Conservation (phyloP, 2,797 vertebrate genomes). For the Huso huso region DNA sequence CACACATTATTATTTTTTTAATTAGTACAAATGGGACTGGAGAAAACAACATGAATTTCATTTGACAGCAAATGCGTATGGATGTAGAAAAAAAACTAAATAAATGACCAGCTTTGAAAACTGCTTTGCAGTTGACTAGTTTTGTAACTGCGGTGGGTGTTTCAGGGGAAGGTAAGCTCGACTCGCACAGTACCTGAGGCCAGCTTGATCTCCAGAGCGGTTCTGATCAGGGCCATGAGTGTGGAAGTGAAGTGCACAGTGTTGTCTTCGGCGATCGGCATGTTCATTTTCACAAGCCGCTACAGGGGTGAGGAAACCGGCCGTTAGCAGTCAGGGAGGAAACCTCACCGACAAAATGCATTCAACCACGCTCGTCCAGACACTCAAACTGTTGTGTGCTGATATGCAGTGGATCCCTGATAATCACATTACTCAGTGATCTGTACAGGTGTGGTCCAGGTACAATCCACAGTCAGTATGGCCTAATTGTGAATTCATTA, state of each 20-base stretch:
- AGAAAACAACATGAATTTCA: background rate
- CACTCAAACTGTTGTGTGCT: background rate
- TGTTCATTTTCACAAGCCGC: slow-evolving; percentile 92
- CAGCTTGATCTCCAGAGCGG: slow-evolving; percentile 85
- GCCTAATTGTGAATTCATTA: too few species aligned
- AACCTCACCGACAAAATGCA: too few species aligned
- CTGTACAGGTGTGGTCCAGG: too few species aligned
- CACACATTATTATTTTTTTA: slow-evolving; percentile 6
- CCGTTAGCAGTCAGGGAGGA: background rate
- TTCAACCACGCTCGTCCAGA: background rate
- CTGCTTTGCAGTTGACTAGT: background rate
- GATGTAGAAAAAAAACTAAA: background rate
- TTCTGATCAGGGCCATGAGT: slow-evolving; percentile 88
- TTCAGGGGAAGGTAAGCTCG: background rate
- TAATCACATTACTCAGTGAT: too few species aligned
- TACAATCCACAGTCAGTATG: too few species aligned
- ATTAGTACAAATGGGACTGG: slow-evolving; percentile 35
- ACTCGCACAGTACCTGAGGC: slow-evolving; percentile 69
- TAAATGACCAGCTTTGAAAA: background rate
- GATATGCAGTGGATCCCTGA: too few species aligned
- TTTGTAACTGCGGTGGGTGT: background rate
- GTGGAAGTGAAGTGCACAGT: slow-evolving; percentile 92
- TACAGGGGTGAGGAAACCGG: slow-evolving; percentile 38
- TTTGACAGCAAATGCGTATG: too few species aligned
- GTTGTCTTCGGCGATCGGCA: slow-evolving; percentile 84